Evolutionary conservation across 2,888 invertebrate species (phyloP), one percentile per base, ranked within the genome.

Genomic region (Chouioia cunea): DNA sequence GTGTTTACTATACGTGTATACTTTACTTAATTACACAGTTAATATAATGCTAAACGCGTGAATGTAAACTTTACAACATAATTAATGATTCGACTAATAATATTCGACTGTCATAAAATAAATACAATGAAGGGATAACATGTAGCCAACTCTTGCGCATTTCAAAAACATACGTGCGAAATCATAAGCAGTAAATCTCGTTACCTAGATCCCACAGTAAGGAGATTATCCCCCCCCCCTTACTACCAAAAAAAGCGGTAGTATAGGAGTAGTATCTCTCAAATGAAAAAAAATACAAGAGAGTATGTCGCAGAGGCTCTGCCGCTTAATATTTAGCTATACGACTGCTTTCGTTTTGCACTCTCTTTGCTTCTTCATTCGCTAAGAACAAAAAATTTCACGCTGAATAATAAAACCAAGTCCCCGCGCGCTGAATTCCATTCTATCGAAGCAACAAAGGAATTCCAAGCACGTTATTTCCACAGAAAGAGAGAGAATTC

Each of bases 321-420:
- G 36, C 1, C 15, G 46, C n/a, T 65, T 48, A 65, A 65, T 66
- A 66, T 66, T 65, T 66, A 66, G 16, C 27, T 15, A 23, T 6
- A 36, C 36, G 18, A 8, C n/a, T 14, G 16, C 12, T 52, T 4
- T n/a, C 23, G 48, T 22, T 57, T 18, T 27, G 36, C 56, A 22
- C 15, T 47, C n/a, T n/a, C 16, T 2, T 53, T 53, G 3, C 20
- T 46, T 23, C 0, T 50, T n/a, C 47, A 6, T 16, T 27, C 6
- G 36, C 10, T 20, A 36, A 36, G 6, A 36, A n/a, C 23, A 52
- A 16, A 62, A 65, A 48, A 58, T 58, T 44, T 52, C 52, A 15
- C 44, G 16, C 18, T 58, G 58, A 66, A 66, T 52, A 66, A 66
- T 58, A 66, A 66, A 65, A 46, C 18, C 58, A 12, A 36, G 36